Base-by-base conservation (phyloP, 1,140 invertebrate species). In the Zeugodacus cucurbitae region DNA sequence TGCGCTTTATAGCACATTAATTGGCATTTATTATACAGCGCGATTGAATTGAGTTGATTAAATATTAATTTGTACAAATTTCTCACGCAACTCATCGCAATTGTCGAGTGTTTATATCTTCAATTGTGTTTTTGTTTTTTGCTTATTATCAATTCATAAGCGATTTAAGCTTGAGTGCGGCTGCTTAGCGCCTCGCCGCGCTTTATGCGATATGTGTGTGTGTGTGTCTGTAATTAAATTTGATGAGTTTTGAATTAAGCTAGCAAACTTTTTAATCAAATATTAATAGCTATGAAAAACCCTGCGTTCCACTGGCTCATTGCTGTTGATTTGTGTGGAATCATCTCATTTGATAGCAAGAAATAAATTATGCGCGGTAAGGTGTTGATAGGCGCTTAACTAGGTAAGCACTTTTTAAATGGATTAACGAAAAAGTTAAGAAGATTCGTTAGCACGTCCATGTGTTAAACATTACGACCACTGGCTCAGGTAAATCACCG, bases 61-160 rank as follows among this genome's bases (percentile, higher is more conserved):
- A 74, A 74, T 41, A 74, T 74, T 74, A 74, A 74, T 74, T 74
- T 74, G 67, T 41, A 74, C 67, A 37, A 74, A 74, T 74, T 74
- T 74, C 67, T 74, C 67, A 74, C 67, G 67, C 67, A 37, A 74
- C 34, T 74, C 67, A 74, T 37, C 34, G 67, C 67, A 37, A 22
- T 74, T 41, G 34, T 74, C 34, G 34, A 37, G 34, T 37, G 32
- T 74, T 74, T 41, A 74, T 74, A 37, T 7, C 32, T 22, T 41
- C 34, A 74, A 37, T 74, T 74, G 20, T 6, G 34, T 74, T 74
- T 67, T 37, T 6, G 34, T 74, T 74, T 67, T 37, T 74, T 74
- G 34, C 67, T 74, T 32, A 41, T 37, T 74, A 74, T 37, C 20
- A 74, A 74, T 74, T 37, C 67, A 22, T 74, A 41, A 37, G 20